Conservation (phyloP, 2,888 invertebrate genomes). For the Caenorhabditis drosophilae region DNA sequence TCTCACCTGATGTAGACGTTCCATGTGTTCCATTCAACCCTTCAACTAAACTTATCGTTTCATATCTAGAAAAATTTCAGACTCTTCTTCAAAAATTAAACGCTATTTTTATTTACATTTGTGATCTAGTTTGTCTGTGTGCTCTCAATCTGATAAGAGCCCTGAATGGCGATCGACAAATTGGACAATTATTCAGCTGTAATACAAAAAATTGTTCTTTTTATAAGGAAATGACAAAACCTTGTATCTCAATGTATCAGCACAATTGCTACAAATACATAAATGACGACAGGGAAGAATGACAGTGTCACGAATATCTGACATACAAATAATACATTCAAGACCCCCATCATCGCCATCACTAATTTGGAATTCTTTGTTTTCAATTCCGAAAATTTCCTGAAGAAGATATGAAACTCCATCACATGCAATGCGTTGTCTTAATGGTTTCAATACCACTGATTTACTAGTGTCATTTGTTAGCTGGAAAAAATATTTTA, state of each 20-base stretch:
- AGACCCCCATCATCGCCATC: constrained; percentile 84
- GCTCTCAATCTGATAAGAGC: constrained; percentile 94
- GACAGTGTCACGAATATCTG: constrained; percentile 88
- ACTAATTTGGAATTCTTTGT: constrained; percentile 76
- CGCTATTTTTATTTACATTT: constrained; percentile 26
- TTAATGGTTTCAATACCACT: constrained; percentile 85
- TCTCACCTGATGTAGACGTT: background rate
- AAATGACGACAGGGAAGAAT: constrained; percentile 95
- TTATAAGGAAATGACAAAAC: constrained; percentile 17
- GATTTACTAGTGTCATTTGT: constrained; percentile 54
- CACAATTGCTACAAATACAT: constrained; percentile 94
- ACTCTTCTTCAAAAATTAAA: constrained; percentile 3
- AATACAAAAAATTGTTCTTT: constrained; percentile 6
- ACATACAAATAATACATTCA: constrained; percentile 99
- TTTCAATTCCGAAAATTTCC: constrained; percentile 98
- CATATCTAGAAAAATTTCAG: constrained; percentile 46
- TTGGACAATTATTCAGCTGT: constrained; percentile 93
- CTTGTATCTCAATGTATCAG: constrained; percentile 92
- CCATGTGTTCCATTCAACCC: constrained; percentile 58
- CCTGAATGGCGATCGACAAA: constrained; percentile 96
- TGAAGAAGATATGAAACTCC: constrained; percentile 88
- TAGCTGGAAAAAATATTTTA: constrained; percentile 31
- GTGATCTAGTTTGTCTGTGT: constrained; percentile 37
- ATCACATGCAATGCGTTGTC: constrained; percentile 96
- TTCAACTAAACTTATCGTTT: constrained; percentile 62